Base-by-base conservation (phyloP, 35 echinoderm and acorn worm species). In the Apostichopus californicus region DNA sequence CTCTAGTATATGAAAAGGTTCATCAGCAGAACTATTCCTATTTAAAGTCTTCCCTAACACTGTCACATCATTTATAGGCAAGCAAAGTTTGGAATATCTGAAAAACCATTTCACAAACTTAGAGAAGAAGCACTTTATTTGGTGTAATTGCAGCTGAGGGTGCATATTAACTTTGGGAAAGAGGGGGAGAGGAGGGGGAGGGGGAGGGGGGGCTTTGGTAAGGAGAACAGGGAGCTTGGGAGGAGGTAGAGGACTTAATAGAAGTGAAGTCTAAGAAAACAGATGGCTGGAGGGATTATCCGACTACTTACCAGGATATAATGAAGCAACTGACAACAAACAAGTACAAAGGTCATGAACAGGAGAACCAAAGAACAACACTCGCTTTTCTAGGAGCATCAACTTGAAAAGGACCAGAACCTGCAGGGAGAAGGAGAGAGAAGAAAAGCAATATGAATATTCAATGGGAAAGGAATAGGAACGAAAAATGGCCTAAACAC, bases 371-470 rank as follows among this genome's bases (percentile, higher is more conserved):
- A 91, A 98, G 77, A 98, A 96, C 8, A 98, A 77, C 1, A 98
- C 88, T 26, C 97, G 54, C 52, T 93, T 92, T 80, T 98, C 97
- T 9, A 98, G 82, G 14, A 98, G 28, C 70, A 98, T 56, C 71
- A 98, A 55, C 92, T 98, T 98, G 81, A 98, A 98, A 12, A 98
- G 60, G 2, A 98, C 83, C 53, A 98, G 80, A 57, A 94, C 86
- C 97, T 98, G 81, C 0, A 56, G 57, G 56, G 55, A 65, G 55
- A 84, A 90, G 64, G 22, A 18, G 71, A 18, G 71, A 7, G 6
- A 75, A 75, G 18, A 11, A 68, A 18, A 68, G 9, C 15, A n/a
- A 75, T 3, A 75, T 75, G 71, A 75, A 18, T 18, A 75, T 24
- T 6, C 1, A 73, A 11, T 22, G 7, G 58, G 12, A 61, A 61